These are phyloP conservation scores for Sipha flava DNA, from an alignment of 1,140 invertebrate genomes.

Conservation along the genomic window DNA sequence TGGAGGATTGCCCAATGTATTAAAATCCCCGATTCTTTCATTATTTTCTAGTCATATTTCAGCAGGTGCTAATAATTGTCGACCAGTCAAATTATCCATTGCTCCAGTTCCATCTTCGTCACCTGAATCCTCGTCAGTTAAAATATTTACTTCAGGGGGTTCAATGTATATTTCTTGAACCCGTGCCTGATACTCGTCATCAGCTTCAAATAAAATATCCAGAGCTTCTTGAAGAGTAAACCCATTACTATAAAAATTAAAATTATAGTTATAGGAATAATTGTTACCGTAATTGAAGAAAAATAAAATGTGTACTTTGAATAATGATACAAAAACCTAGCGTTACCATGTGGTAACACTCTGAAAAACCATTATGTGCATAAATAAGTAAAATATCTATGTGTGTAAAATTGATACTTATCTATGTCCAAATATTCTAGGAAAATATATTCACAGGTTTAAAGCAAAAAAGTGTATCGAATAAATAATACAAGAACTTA, in stretches of 20 bases:
- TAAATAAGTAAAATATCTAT: not conserved
- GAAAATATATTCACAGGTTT: not conserved
- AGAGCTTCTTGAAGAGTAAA: constrained; percentile 18
- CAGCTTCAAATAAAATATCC: not conserved
- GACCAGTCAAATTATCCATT: constrained; percentile 34
- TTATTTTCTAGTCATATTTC: constrained; percentile 5
- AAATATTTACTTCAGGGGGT: constrained; percentile 31
- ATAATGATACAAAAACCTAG: not conserved
- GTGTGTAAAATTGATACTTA: not conserved
- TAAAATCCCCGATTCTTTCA: not conserved
- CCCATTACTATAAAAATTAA: not conserved
- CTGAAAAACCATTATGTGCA: not conserved
- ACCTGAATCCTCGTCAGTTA: constrained; percentile 35
- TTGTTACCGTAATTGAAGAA: not conserved
- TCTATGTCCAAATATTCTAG: not conserved
- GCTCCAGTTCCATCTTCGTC: constrained; percentile 35
- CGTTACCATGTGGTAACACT: not conserved
- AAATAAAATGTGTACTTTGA: not conserved
- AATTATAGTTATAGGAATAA: not conserved
- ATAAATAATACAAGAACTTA: not conserved
- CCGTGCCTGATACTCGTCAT: not conserved
- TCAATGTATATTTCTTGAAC: constrained; percentile 32
- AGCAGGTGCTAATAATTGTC: constrained; percentile 33
- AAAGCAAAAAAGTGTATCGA: not conserved
- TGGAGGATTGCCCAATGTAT: not conserved